These are phyloP conservation scores for Mola mola DNA, from an alignment of 2,113 vertebrate genomes.

Conservation along the genomic window DNA sequence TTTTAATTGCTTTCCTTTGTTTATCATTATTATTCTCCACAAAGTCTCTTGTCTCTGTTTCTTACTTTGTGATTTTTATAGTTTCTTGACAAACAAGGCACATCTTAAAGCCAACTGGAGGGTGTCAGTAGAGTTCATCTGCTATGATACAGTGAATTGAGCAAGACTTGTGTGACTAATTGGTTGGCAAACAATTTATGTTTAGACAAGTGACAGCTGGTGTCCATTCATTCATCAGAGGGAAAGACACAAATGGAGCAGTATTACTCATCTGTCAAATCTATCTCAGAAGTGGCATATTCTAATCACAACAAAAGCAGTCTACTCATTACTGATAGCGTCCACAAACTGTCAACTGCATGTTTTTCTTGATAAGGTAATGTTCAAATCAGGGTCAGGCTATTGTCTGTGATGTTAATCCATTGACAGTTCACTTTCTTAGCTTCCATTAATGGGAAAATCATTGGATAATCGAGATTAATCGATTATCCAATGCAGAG, in stretches of 20 bases:
- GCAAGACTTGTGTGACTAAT: slow-evolving; percentile 32
- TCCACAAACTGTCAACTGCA: slow-evolving; percentile 24
- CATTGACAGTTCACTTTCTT: slow-evolving; percentile 25
- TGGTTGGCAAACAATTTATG: slow-evolving; percentile 29
- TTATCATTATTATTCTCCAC: slow-evolving; percentile 5
- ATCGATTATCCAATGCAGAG: slow-evolving; percentile 4
- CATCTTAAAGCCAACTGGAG: slow-evolving; percentile 3
- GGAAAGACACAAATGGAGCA: slow-evolving; percentile 13
- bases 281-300: slow-evolving; percentile 8
- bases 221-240: slow-evolving; percentile 44
- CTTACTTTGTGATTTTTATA: neutral
- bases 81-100: slow-evolving; percentile 11
- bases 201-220: slow-evolving; percentile 33
- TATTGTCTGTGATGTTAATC: slow-evolving; percentile 27
- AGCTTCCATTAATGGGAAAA: slow-evolving; percentile 14
- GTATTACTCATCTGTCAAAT: slow-evolving; percentile 30
- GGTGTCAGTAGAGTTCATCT: slow-evolving; percentile 14
- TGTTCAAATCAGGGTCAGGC: slow-evolving; percentile 10
- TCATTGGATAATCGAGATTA: neutral
- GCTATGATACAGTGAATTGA: slow-evolving; percentile 6
- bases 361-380: neutral
- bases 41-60: neutral
- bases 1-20: neutral
- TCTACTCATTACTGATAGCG: slow-evolving; percentile 21
- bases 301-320: slow-evolving; percentile 26